Evolutionary conservation across 2,113 vertebrate species (phyloP), one percentile per base, ranked within the genome.

Genomic region (Prunella fulvescens): DNA sequence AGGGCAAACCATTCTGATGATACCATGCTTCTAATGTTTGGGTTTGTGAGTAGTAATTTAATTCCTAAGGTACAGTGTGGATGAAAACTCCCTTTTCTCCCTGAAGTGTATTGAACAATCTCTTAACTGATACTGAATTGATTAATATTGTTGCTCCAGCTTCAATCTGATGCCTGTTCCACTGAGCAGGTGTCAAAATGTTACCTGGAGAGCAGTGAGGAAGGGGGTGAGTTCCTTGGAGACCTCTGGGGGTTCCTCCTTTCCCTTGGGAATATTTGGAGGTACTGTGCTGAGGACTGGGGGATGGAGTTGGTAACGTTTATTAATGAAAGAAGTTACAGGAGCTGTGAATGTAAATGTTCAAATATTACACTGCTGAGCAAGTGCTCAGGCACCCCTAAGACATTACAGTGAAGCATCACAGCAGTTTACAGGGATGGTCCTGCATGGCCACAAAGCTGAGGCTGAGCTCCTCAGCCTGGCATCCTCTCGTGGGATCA

Each of bases 201-300:
- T 90, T 65, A 22, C 25, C 71, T 91, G 39, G 42, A 70, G 29
- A 88, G 29, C 23, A 47, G 22, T 7, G 12, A 76, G 19, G 51
- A 70, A 35, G 0, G 4, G 24, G 11, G 0, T 0, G 4, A 54
- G 20, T 44, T 60, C 39, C 42, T 70, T 29, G 1, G 84, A 82
- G 95, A 65, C 12, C 20, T 65, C 0, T 33, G 19, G 22, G 19
- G 10, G 9, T 26, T 76, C 5, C 0, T 83, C 29, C 28, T 64
- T 87, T 86, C 24, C 44, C 37, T 26, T 74, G 57, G 44, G 61
- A 78, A 26, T n/a, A n/a, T 37, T 77, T 83, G 6, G n/a, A 56
- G 61, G 13, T 56, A 7, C 47, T 4, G 1, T 4, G 3, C 58
- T 45, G 13, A 44, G 29, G 33, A 33, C 19, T 22, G 19, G 16